Conservation (phyloP, 2,797 vertebrate species). For the Pelodytes ibericus region DNA sequence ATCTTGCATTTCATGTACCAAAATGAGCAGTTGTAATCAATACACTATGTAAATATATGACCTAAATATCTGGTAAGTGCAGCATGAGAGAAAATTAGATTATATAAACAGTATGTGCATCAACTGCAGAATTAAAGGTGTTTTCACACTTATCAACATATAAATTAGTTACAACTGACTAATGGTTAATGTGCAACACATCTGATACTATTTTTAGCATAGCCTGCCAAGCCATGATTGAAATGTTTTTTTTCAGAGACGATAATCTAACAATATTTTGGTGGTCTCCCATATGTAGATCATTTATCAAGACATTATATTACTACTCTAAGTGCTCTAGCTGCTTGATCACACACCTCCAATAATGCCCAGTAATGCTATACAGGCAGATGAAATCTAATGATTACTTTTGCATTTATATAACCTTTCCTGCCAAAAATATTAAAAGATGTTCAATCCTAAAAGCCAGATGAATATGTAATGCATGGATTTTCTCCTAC, state of each 20-base stretch:
- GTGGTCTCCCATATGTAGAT: no score
- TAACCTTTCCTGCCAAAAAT: no score
- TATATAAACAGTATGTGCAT: constrained; percentile 24
- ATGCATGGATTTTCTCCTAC: constrained; percentile 63
- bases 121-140: constrained; percentile 29
- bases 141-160: constrained; percentile 35
- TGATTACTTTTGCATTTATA: no score
- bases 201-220: constrained; percentile 24
- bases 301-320: no score
- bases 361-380: no score
- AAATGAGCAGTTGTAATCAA: not conserved
- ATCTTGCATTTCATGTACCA: not conserved
- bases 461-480: not conserved
- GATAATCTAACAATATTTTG: no score
- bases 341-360: no score
- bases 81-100: not conserved
- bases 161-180: constrained; percentile 10
- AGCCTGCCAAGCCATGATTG: no score
- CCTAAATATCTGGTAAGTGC: constrained; percentile 7
- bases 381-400: no score
- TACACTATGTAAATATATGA: not conserved
- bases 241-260: no score
- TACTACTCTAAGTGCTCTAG: no score
- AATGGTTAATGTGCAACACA: constrained; percentile 14
- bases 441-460: no score